Percentiles rank a stretch among this genome's conserved stretches.
phyloP scores from a whole-genome alignment of 2,888 invertebrate genomes.

The Scaptomyza parva region DNA sequence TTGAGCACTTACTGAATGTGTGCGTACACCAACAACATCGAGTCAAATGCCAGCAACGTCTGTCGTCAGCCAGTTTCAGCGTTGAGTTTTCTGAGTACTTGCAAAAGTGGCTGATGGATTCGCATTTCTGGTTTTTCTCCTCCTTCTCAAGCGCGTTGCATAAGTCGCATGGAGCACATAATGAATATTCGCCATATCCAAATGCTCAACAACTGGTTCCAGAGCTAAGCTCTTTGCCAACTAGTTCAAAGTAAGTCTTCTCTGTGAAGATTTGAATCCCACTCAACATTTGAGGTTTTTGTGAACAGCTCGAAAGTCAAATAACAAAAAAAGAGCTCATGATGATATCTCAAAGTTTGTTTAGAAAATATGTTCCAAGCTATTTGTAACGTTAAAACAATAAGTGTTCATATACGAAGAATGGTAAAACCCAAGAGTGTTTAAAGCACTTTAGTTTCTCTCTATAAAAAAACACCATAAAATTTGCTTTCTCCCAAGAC shows the following conservation, averaged over 20 bases:
- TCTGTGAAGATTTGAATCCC: neutral
- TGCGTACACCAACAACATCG: constrained; percentile 41
- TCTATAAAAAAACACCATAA: neutral
- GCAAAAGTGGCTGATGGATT: constrained; percentile 39
- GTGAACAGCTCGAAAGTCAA: neutral
- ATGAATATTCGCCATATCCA: constrained; percentile 17
- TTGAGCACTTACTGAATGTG: constrained; percentile 43
- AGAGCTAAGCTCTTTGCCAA: constrained; percentile 6
- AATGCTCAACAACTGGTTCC: constrained; percentile 24
- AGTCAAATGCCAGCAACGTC: constrained; percentile 41
- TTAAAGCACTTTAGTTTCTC: neutral
- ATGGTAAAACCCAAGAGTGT: neutral
- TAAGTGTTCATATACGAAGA: neutral
- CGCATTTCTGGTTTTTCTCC: constrained; percentile 32
- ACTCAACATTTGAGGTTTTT: neutral
- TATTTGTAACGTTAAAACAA: no score
- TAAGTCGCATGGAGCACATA: constrained; percentile 25
- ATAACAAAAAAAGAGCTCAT: neutral
- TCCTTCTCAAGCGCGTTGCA: constrained; percentile 31
- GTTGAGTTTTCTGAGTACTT: constrained; percentile 39
- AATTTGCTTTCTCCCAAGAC: no score
- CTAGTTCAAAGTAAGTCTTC: constrained; percentile 4
- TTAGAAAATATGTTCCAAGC: no score
- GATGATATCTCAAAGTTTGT: no score
- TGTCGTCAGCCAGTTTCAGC: constrained; percentile 54